Base-by-base conservation (phyloP, 2,113 vertebrate genomes). In the Noctilio leporinus region DNA sequence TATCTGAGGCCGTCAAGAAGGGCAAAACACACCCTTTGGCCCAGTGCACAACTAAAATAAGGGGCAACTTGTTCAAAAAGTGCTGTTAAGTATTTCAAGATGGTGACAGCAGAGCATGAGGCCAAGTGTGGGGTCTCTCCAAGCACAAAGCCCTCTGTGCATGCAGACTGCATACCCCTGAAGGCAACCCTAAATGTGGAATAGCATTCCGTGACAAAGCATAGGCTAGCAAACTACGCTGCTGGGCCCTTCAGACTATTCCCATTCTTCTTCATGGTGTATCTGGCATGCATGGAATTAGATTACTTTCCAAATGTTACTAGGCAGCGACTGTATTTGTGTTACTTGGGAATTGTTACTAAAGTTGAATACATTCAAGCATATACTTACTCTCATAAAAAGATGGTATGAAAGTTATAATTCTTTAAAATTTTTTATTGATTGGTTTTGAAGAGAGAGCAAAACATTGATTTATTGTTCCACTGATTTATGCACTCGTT, bases 41-140 rank as follows among this genome's bases (percentile, higher is more conserved):
- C 22, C 49, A 59, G n/a, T 17, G 35, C n/a, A 88, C 62, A 76
- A 92, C 62, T 75, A 87, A 92, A 95, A 78, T 70, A 40, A 95
- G 33, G 15, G 40, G n/a, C 12, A 7, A 33, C 14, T 78, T 84
- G 3, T 53, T 89, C 43, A 77, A 70, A 89, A 64, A 77, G 22
- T 49, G 47, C 43, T 75, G 30, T 14, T 62, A 30, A 86, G 10
- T 59, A 77, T 86, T 73, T 73, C 55, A 65, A 55, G 64, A 51
- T 24, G 30, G 40, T 11, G 65, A 76, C 17, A 59, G 28, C 22
- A 82, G n/a, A 87, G 16, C 49, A 51, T 78, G 64, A 80, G 91
- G 47, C 78, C 70, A 55, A 53, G 7, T 7, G 7, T 53, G 24
- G 19, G 9, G 24, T 14, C 62, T 24, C 53, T 75, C 69, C 70